Percentiles rank a stretch among this genome's conserved stretches.
phyloP scores from a whole-genome alignment of 2,888 invertebrate species.

The Lasioglossum marginatum region DNA sequence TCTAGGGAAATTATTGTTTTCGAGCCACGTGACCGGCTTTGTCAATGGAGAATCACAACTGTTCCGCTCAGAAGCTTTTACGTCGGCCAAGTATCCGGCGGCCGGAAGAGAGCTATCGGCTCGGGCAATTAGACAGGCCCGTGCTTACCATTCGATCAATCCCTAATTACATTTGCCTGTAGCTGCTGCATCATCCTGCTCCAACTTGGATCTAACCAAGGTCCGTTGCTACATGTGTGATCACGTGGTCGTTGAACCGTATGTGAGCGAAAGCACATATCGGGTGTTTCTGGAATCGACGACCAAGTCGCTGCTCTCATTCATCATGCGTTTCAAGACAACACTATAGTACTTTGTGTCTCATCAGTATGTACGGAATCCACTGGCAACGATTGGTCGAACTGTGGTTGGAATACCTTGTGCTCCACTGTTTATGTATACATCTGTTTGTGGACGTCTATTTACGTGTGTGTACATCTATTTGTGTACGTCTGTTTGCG shows the following conservation, averaged over 20 bases:
- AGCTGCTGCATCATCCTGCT: constrained; percentile 71
- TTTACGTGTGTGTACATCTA: background rate
- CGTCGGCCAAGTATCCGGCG: constrained; percentile 54
- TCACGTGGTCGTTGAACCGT: background rate
- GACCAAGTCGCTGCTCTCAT: background rate
- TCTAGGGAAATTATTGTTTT: background rate
- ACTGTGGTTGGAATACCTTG: background rate
- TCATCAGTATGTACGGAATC: background rate
- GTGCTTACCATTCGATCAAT: constrained; percentile 77
- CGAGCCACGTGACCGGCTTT: background rate
- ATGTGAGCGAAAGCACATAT: background rate
- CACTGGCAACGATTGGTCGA: background rate
- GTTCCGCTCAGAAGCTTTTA: constrained; percentile 39
- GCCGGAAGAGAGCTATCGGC: constrained; percentile 67
- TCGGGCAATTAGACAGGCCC: constrained; percentile 72
- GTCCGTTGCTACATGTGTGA: constrained; percentile 33
- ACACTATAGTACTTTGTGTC: background rate
- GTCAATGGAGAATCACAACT: background rate
- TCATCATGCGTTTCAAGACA: background rate
- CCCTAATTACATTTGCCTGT: constrained; percentile 81
- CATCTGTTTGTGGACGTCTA: background rate
- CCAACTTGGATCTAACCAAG: constrained; percentile 19
- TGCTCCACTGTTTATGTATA: background rate
- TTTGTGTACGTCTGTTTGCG: background rate
- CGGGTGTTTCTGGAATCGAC: background rate